Conservation (phyloP, 2,113 vertebrate genomes). For the Haemorhous mexicanus region DNA sequence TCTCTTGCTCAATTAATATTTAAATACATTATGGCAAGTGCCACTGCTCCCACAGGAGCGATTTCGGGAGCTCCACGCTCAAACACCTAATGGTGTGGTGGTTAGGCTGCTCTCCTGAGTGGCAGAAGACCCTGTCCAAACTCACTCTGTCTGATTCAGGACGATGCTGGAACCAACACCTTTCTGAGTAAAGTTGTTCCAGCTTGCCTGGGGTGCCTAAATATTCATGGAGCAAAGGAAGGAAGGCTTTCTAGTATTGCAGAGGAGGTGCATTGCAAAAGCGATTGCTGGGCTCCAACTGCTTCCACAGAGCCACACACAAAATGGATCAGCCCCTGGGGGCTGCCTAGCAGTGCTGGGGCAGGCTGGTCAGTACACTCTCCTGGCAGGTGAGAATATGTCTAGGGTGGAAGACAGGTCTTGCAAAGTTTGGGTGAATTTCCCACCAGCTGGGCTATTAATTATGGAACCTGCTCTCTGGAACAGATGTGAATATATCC, state of each 20-base stretch:
- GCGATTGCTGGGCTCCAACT: background rate
- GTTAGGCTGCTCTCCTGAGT: constrained; percentile 4
- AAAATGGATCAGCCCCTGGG: background rate
- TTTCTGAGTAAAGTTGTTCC: background rate
- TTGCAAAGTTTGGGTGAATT: background rate
- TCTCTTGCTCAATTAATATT: constrained; percentile 67
- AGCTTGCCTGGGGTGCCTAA: constrained; percentile 14
- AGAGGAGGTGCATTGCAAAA: accelerated
- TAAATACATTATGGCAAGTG: constrained; percentile 57
- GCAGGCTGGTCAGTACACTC: background rate
- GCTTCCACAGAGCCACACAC: accelerated
- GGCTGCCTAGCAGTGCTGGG: background rate
- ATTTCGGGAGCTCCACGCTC: background rate
- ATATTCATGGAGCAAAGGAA: constrained; percentile 27
- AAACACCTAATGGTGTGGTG: background rate
- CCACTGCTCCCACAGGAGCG: constrained; percentile 44
- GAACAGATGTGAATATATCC: background rate
- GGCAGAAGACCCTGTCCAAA: background rate
- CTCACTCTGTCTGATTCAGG: background rate
- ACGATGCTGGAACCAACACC: background rate
- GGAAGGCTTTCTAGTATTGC: background rate
- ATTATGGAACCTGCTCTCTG: background rate
- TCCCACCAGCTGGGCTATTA: background rate
- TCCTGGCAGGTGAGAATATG: background rate
- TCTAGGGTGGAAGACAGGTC: background rate